phyloP scores from a whole-genome alignment of 1,140 invertebrate species.

The Rhynchophorus ferrugineus region DNA sequence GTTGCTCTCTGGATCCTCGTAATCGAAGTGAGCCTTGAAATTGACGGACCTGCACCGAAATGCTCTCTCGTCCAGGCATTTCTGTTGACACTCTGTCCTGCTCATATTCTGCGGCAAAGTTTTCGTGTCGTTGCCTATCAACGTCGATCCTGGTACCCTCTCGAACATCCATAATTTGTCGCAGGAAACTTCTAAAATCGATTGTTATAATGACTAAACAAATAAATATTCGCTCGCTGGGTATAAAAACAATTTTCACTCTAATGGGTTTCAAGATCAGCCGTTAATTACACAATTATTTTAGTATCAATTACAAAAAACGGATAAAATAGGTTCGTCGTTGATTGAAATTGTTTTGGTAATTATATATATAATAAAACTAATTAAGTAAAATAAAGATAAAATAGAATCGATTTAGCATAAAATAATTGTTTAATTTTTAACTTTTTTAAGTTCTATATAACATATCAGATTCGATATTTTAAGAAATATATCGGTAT shows the following conservation, averaged over 20 bases:
- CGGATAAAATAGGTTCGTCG: too few relatives aligned
- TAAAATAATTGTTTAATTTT: too few relatives aligned
- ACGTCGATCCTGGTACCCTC: constrained; percentile 43
- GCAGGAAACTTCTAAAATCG: constrained; percentile 23
- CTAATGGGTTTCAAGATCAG: too few relatives aligned
- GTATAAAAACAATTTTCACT: background rate
- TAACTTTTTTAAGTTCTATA: too few relatives aligned
- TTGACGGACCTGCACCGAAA: constrained; percentile 44
- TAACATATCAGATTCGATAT: too few relatives aligned
- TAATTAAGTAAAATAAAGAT: too few relatives aligned
- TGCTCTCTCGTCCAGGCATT: constrained; percentile 42
- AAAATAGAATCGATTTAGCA: too few relatives aligned
- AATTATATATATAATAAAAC: too few relatives aligned
- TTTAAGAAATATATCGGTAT: too few relatives aligned
- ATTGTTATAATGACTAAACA: background rate
- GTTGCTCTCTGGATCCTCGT: constrained; percentile 23
- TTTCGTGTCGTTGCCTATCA: constrained; percentile 45
- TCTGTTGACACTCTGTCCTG: constrained; percentile 43
- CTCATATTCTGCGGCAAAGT: constrained; percentile 40
- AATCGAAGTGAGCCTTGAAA: constrained; percentile 40
- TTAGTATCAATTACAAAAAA: too few relatives aligned
- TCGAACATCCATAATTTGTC: constrained; percentile 43
- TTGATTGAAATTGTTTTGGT: too few relatives aligned
- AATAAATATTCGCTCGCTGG: background rate
- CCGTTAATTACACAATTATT: too few relatives aligned